These are phyloP conservation scores for Coendou prehensilis DNA, from an alignment of 2,797 vertebrate species.

Conservation along the genomic window DNA sequence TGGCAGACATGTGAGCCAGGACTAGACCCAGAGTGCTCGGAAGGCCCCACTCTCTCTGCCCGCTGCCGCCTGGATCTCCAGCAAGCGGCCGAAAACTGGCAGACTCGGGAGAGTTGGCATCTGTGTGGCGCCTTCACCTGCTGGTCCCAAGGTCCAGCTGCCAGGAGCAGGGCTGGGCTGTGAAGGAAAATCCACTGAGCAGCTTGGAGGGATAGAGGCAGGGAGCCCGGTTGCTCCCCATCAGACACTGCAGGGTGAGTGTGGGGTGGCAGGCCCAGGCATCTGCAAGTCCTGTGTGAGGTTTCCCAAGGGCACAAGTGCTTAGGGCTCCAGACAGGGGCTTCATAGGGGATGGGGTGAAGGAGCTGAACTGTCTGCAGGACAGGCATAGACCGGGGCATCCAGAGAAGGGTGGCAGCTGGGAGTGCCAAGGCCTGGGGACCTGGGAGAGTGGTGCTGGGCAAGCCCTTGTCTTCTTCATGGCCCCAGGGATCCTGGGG, in stretches of 20 bases:
- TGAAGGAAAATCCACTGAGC: neutral
- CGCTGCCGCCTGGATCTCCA: rapidly evolving
- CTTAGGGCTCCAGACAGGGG: conserved; percentile 26
- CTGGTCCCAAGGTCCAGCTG: neutral
- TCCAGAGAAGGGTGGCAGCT: neutral
- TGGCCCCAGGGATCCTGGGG: neutral
- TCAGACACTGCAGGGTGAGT: conserved; percentile 63
- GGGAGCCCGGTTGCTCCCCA: conserved; percentile 57
- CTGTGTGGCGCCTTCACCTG: neutral
- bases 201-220: neutral
- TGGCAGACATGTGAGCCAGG: rapidly evolving
- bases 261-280: conserved; percentile 70
- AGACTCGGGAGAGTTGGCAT: rapidly evolving
- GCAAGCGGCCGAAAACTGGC: neutral
- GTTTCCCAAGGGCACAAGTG: conserved; percentile 75
- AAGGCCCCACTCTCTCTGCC: neutral
- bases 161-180: neutral
- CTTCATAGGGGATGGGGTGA: conserved; percentile 60
- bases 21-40: rapidly evolving
- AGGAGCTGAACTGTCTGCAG: neutral
- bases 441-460: neutral
- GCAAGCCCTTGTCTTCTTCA: neutral
- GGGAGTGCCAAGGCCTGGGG: neutral
- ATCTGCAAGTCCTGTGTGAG: conserved; percentile 66
- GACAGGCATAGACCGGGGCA: neutral